Percentiles rank a stretch among this genome's conserved stretches.
phyloP scores from a whole-genome alignment of 2,113 vertebrate species.

The Bolborhynchus lineola region DNA sequence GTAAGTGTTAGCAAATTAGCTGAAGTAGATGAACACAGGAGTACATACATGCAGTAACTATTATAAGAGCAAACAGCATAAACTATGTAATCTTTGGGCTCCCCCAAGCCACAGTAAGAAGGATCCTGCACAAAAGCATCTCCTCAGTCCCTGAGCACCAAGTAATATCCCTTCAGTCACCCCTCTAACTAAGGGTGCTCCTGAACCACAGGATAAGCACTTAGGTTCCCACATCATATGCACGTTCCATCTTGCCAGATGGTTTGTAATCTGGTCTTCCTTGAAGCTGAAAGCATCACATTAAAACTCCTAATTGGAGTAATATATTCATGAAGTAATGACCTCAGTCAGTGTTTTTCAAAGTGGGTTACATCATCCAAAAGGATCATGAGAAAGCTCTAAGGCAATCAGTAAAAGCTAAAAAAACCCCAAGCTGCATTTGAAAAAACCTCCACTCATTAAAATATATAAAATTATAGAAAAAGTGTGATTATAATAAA shows the following conservation, averaged over 20 bases:
- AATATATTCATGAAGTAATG: constrained; percentile 35
- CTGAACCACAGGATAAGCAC: neutral
- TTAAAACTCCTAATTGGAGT: constrained; percentile 28
- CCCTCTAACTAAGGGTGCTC: neutral
- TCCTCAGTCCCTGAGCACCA: neutral
- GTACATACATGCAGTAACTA: neutral
- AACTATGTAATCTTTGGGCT: neutral
- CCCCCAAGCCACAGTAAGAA: neutral
- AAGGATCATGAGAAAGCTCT: neutral
- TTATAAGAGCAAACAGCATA: neutral
- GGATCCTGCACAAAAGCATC: neutral
- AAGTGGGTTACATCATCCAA: neutral
- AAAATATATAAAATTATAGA: neutral
- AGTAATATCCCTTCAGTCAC: neutral
- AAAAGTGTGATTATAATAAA: neutral
- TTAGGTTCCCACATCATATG: constrained; percentile 21
- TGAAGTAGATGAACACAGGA: neutral
- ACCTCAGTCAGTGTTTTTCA: constrained; percentile 7
- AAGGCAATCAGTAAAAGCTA: neutral
- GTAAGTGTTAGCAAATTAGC: neutral
- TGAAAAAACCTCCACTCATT: neutral
- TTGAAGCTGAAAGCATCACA: constrained; percentile 44
- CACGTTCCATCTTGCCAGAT: constrained; percentile 30
- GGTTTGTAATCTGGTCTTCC: constrained; percentile 45
- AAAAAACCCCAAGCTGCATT: neutral